Conservation (phyloP, 2,888 invertebrate genomes). For the Amitus sp. region DNA sequence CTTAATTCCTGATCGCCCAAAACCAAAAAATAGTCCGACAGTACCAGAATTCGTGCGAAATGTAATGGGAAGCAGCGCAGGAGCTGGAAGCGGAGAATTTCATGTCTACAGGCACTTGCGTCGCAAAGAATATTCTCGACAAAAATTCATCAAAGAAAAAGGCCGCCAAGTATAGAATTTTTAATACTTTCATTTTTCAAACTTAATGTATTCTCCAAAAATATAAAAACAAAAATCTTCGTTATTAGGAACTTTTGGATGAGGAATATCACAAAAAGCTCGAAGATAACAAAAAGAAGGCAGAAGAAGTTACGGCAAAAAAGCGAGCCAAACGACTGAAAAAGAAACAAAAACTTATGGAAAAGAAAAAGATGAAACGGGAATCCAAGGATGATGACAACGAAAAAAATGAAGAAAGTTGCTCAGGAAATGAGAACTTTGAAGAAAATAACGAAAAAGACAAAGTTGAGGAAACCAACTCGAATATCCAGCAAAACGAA, state of each 20-base stretch:
- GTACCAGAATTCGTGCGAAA: constrained; percentile 96
- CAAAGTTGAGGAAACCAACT: no score
- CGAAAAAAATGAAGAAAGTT: constrained; percentile 44
- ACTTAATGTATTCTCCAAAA: neutral
- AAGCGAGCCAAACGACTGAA: constrained; percentile 89
- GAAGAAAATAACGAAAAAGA: constrained; percentile 43
- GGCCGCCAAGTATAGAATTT: constrained; percentile 75
- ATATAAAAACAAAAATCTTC: neutral
- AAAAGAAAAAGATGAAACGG: constrained; percentile 48
- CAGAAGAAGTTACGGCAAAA: constrained; percentile 88
- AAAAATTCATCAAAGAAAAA: constrained; percentile 91
- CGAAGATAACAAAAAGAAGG: constrained; percentile 76
- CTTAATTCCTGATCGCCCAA: constrained; percentile 87
- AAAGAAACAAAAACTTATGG: constrained; percentile 72
- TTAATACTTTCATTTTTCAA: constrained; percentile 13
- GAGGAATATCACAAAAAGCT: constrained; percentile 84
- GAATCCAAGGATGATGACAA: constrained; percentile 46
- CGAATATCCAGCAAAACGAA: constrained; percentile 16
- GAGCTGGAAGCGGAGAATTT: constrained; percentile 99
- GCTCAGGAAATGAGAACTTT: constrained; percentile 57
- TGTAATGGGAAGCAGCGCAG: constrained; percentile 99
- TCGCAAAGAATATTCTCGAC: constrained; percentile 94
- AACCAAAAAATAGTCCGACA: constrained; percentile 79
- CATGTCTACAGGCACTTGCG: constrained; percentile 97
- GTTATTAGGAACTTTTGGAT: constrained; percentile 79